Evolutionary conservation across 2,113 vertebrate genomes (phyloP).

Genomic region (Calonectris borealis): DNA sequence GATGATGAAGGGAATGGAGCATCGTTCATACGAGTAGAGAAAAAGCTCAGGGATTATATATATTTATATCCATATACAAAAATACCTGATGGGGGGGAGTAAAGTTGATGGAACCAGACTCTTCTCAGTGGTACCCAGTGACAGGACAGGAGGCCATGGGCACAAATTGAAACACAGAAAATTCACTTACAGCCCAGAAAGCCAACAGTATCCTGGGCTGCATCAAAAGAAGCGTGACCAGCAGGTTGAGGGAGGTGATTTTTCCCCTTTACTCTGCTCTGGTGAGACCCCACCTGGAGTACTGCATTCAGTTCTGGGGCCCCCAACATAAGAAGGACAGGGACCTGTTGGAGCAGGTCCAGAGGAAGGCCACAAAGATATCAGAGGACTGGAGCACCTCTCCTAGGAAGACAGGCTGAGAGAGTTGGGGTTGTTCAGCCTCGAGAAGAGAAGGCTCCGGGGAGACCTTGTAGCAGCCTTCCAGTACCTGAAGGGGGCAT

Average conservation of each 20-base stretch:
- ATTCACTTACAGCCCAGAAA: background rate
- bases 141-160: background rate
- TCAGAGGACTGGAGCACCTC: background rate
- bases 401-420: background rate
- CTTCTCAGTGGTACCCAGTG: too few species aligned
- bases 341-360: background rate
- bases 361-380: background rate
- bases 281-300: background rate
- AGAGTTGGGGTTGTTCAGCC: background rate
- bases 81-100: fast-evolving
- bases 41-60: background rate
- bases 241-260: background rate
- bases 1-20: background rate
- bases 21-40: background rate
- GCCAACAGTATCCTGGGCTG: too few species aligned
- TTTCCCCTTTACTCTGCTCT: background rate
- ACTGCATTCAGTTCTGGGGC: background rate
- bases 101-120: background rate
- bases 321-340: background rate
- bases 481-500: background rate
- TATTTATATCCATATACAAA: background rate
- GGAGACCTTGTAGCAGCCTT: background rate
- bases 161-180: background rate
- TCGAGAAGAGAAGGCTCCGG: background rate
- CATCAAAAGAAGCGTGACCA: background rate